Evolutionary conservation across 2,888 invertebrate species (phyloP), one percentile per base, ranked within the genome.

Genomic region (Petrolisthes manimaculis): DNA sequence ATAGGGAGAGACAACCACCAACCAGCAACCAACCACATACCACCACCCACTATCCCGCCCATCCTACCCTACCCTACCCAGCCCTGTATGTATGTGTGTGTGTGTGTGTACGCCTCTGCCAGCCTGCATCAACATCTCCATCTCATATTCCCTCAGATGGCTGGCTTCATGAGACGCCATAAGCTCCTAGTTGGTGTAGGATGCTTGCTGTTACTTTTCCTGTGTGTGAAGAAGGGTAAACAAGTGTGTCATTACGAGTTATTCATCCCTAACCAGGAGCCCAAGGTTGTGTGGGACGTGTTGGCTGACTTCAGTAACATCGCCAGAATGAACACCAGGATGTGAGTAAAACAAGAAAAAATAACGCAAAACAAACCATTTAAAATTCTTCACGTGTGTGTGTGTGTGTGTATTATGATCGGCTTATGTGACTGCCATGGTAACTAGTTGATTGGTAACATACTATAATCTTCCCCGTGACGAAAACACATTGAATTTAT

Each of bases 251-350:
- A 90, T 9, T 92, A 92, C 91, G 94, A 94, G 91, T 93, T 93
- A 83, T 93, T 93, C 91, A 93, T 96, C 91, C 92, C 93, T 67
- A 94, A 95, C 91, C 93, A 94, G 0, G 94, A 94, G 92, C 95
- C 96, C 24, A 94, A 94, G 92, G 93, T 93, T 55, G 95, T 95
- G 61, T 96, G 96, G 96, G 95, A 96, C 92, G 96, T 94, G 93
- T 95, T 96, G n/a, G 95, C 96, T 0, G 96, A 96, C 93, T 96
- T 96, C 92, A 95, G 95, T 92, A 96, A 96, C 92, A 95, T 95
- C 95, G 95, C 95, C 92, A 93, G 94, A 91, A 93, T 96, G 56
- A 96, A 96, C 93, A 96, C 96, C 24, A 95, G 95, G 24, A 95
- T 96, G 96, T 96, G 93, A 94, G 95, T 94, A 37, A 37, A 37